These are phyloP conservation scores for Poecilia gillii DNA, from an alignment of 2,797 vertebrate genomes.

Conservation along the genomic window DNA sequence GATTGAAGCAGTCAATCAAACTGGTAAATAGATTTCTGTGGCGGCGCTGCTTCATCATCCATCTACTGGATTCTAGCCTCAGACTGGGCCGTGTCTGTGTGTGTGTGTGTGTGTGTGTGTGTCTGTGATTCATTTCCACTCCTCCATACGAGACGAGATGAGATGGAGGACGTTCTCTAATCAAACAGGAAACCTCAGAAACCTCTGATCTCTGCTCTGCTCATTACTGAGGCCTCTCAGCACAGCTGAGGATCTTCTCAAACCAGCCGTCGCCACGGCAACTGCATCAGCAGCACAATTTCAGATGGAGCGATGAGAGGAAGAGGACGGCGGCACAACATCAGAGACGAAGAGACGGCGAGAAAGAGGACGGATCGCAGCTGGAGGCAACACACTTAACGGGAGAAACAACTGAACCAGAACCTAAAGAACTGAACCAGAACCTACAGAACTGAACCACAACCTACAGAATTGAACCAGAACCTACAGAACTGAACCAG, in stretches of 20 bases:
- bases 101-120: too few relatives aligned
- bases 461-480: too few relatives aligned
- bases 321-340: neutral
- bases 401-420: too few relatives aligned
- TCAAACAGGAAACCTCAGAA: neutral
- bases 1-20: neutral
- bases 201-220: conserved; percentile 22
- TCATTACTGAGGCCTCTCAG: conserved; percentile 28
- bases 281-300: conserved; percentile 65
- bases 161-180: too few relatives aligned
- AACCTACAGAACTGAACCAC: too few relatives aligned
- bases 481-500: too few relatives aligned
- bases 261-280: conserved; percentile 63
- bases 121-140: too few relatives aligned
- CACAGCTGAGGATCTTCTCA: conserved; percentile 21
- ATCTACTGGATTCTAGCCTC: too few relatives aligned
- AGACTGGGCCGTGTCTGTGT: too few relatives aligned
- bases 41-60: neutral
- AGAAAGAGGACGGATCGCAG: neutral
- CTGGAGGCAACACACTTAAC: neutral
- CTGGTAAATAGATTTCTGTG: neutral
- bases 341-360: neutral
- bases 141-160: too few relatives aligned
- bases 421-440: too few relatives aligned
- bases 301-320: conserved; percentile 32